Conservation (phyloP, 2,797 vertebrate genomes). For the Pelobates cultripes region DNA sequence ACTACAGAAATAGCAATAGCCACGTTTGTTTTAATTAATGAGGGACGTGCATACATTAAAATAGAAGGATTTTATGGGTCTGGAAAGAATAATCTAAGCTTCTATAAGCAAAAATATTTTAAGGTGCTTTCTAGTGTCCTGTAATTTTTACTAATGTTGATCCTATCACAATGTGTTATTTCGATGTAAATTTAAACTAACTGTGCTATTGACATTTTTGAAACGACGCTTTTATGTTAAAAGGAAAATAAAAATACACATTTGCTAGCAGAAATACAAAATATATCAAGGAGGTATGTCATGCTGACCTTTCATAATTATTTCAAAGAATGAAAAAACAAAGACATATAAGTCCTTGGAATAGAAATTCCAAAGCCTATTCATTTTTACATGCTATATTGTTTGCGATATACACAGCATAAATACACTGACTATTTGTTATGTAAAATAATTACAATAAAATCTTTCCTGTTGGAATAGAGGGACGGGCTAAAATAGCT, state of each 20-base stretch:
- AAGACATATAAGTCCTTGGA: neutral
- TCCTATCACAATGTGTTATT: too few relatives aligned
- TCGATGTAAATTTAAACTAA: too few relatives aligned
- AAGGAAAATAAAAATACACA: neutral
- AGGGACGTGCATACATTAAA: too few relatives aligned
- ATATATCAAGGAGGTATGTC: neutral
- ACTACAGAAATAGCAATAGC: too few relatives aligned
- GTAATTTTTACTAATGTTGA: too few relatives aligned
- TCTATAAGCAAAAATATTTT: too few relatives aligned
- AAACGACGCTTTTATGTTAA: too few relatives aligned
- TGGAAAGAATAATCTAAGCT: too few relatives aligned
- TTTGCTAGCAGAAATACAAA: neutral
- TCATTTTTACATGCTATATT: neutral
- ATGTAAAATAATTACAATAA: conserved; percentile 46
- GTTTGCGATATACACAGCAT: neutral
- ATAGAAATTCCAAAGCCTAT: neutral
- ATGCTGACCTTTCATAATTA: conserved; percentile 30
- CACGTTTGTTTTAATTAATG: too few relatives aligned
- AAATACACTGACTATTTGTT: conserved; percentile 54
- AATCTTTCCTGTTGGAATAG: conserved; percentile 47
- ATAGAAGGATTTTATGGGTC: too few relatives aligned
- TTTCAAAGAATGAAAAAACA: neutral
- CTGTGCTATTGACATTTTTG: too few relatives aligned
- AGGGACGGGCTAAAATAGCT: conserved; percentile 59
- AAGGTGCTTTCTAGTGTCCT: too few relatives aligned